These are phyloP conservation scores for Lethrus apterus DNA, from an alignment of 1,140 invertebrate species.

Conservation along the genomic window DNA sequence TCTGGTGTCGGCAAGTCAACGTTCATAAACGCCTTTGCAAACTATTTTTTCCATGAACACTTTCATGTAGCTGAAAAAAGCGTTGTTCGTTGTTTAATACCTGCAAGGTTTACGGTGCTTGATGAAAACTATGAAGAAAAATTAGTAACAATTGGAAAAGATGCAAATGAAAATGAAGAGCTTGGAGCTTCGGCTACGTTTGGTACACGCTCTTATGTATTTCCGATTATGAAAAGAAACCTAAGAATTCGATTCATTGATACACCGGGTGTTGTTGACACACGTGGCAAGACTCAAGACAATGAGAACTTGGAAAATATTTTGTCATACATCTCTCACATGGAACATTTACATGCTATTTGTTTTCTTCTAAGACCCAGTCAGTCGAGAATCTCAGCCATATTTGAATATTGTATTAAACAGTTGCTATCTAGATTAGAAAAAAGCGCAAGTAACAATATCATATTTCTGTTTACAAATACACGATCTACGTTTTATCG, in stretches of 20 bases:
- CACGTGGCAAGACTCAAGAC: slow-evolving; percentile 30
- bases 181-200: slow-evolving; percentile 32
- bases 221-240: slow-evolving; percentile 23
- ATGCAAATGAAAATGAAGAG: slow-evolving; percentile 14
- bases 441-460: slow-evolving; percentile 30
- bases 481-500: slow-evolving; percentile 27
- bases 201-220: slow-evolving; percentile 33
- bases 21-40: slow-evolving; percentile 35
- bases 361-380: slow-evolving; percentile 31
- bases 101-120: slow-evolving; percentile 24
- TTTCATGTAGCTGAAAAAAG: slow-evolving; percentile 26
- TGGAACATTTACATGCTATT: slow-evolving; percentile 32
- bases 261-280: slow-evolving; percentile 29
- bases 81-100: slow-evolving; percentile 27
- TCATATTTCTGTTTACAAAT: slow-evolving; percentile 34
- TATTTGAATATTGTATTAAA: slow-evolving; percentile 32
- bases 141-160: slow-evolving; percentile 7
- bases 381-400: slow-evolving; percentile 20
- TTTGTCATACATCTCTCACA: slow-evolving; percentile 26
- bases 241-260: slow-evolving; percentile 31
- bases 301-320: slow-evolving; percentile 34
- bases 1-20: slow-evolving; percentile 38
- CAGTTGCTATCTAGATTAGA: slow-evolving; percentile 33
- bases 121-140: slow-evolving; percentile 23
- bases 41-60: slow-evolving; percentile 29